Evolutionary conservation across 2,797 vertebrate genomes (phyloP).

Genomic region (Lagocephalus sceleratus): DNA sequence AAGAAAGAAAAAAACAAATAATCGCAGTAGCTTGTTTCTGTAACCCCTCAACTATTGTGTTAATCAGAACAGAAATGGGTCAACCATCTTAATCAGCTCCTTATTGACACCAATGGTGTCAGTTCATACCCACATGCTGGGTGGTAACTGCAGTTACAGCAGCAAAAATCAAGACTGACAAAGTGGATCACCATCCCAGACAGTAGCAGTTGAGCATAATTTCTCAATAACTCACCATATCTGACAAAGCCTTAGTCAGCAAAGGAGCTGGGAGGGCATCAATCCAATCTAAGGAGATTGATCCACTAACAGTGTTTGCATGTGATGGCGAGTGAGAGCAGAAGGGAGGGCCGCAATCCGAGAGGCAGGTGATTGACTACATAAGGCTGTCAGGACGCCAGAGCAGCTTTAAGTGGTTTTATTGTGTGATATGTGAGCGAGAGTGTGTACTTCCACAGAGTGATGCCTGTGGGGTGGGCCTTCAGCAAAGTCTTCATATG

Average conservation of each 20-base stretch:
- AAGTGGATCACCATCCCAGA: conserved; percentile 61
- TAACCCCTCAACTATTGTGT: conserved; percentile 41
- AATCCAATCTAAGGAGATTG: conserved; percentile 68
- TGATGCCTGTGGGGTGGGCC: conserved; percentile 28
- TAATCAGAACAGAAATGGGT: conserved; percentile 35
- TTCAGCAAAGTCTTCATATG: conserved; percentile 37
- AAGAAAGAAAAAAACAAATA: conserved; percentile 45
- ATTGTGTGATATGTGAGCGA: conserved; percentile 8
- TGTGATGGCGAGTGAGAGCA: conserved; percentile 21
- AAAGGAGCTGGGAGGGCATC: conserved; percentile 58
- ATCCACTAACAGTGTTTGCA: conserved; percentile 53
- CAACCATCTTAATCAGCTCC: conserved; percentile 36
- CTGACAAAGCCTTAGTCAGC: conserved; percentile 72
- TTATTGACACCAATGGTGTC: conserved; percentile 10
- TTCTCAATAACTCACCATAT: conserved; percentile 66
- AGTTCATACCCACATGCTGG: conserved; percentile 36
- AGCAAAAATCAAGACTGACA: conserved; percentile 59
- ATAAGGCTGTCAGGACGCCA: conserved; percentile 10
- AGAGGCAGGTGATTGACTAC: conserved; percentile 15
- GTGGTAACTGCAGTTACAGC: conserved; percentile 61
- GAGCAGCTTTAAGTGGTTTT: conserved; percentile 15
- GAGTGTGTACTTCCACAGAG: conserved; percentile 6
- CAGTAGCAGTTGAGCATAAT: conserved; percentile 59
- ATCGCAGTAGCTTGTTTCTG: conserved; percentile 45
- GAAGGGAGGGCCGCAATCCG: not conserved